Evolutionary conservation across 2,888 invertebrate genomes (phyloP).

Genomic region (Falcaria lacertinaria): DNA sequence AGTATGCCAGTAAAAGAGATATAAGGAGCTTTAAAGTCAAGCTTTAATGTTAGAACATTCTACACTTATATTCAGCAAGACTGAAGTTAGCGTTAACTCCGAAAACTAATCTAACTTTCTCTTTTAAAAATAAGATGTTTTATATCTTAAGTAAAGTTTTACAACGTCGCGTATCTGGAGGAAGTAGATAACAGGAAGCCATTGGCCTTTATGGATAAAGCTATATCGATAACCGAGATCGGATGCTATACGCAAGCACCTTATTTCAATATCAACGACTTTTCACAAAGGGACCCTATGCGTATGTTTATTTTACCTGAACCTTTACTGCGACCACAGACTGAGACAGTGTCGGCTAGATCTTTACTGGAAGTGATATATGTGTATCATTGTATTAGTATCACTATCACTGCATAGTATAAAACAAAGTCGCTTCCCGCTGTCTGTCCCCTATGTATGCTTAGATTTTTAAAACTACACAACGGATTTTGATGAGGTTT

Average conservation of each 20-base stretch:
- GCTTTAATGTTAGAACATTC: too few species aligned
- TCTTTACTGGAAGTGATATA: slow-evolving; percentile 5
- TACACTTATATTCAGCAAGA: neutral
- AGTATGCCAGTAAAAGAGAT: too few species aligned
- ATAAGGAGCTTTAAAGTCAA: too few species aligned
- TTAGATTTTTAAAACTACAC: too few species aligned
- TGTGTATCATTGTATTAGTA: slow-evolving; percentile 7
- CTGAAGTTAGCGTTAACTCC: neutral
- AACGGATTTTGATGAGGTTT: too few species aligned
- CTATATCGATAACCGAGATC: slow-evolving; percentile 52
- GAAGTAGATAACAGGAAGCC: slow-evolving; percentile 43
- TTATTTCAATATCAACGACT: slow-evolving; percentile 69
- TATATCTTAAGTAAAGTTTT: slow-evolving; percentile 25
- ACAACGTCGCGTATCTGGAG: slow-evolving; percentile 34
- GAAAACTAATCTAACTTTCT: neutral
- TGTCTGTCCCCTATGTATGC: too few species aligned
- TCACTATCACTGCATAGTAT: too few species aligned
- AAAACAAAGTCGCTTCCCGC: too few species aligned
- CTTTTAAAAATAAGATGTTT: slow-evolving; percentile 4
- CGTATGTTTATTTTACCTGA: slow-evolving; percentile 46
- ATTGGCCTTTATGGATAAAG: slow-evolving; percentile 49
- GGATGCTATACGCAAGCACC: slow-evolving; percentile 48
- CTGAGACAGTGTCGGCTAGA: slow-evolving; percentile 9
- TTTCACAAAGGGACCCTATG: slow-evolving; percentile 46
- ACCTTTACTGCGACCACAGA: slow-evolving; percentile 25